Evolutionary conservation across 2,113 vertebrate species (phyloP), one percentile per base, ranked within the genome.

Genomic region (Sylvietta virens): DNA sequence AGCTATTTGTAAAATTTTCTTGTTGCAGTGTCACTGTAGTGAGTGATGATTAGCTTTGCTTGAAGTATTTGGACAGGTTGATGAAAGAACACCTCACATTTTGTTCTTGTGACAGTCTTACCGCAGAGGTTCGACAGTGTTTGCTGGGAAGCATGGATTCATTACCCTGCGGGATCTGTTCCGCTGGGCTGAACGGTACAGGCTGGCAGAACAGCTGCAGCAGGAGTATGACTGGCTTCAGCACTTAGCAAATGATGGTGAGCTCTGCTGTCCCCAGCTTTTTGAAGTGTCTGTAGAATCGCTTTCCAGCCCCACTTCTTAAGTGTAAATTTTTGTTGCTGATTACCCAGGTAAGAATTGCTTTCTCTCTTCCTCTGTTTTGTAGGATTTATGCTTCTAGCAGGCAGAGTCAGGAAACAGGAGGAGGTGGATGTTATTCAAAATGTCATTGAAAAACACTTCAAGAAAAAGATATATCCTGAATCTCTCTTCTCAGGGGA

Each of bases 81-180:
- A 6, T 81, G 66, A 39, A 21, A 37, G 58, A 28, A 16, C 7
- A 5, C 5, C 56, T 95, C 7, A 8, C 11, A 2, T 72, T 21
- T 57, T 95, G 20, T 77, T 95, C 42, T 44, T 86, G 4, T 35
- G 69, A 3, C 91, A 99, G 99, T 99, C 99, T 13, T 96, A 98
- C 81, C 99, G 99, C 88, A 98, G 99, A 91, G 98, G 99, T 22
- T 99, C 99, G 0, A 99, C 98, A 0, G 99, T 99, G 88, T 99
- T 99, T 98, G 99, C 99, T 33, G 99, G 99, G 91, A 99, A 99
- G 89, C 98, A 99, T 1, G 99, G 99, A 13, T 99, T 99, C 97
- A 99, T 99, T 84, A 99, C 99, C 12, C 97, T 99, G 77, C 97
- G 99, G 81, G 99, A 99, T 94, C 98, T 99, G 42, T 99, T 99